phyloP scores from a whole-genome alignment of 2,888 invertebrate genomes.

The Smittia aterrima region DNA sequence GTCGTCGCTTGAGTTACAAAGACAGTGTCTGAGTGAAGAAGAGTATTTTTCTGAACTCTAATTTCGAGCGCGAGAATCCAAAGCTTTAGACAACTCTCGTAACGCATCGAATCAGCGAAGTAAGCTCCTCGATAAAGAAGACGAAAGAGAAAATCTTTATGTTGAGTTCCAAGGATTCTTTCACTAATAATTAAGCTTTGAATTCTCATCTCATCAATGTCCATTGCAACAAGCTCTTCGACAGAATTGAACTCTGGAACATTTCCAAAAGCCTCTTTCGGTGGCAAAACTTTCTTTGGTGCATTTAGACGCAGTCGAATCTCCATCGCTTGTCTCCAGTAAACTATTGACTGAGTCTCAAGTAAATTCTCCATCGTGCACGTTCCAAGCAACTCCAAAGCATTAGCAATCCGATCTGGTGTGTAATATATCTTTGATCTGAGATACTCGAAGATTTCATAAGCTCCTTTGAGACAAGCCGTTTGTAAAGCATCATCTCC shows the following conservation, averaged over 20 bases:
- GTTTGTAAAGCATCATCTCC: constrained; percentile 88
- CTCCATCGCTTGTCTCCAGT: constrained; percentile 78
- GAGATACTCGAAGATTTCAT: constrained; percentile 69
- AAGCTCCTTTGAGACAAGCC: constrained; percentile 77
- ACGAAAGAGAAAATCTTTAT: constrained; percentile 83
- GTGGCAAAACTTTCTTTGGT: constrained; percentile 60
- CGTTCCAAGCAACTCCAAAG: constrained; percentile 81
- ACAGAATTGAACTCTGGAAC: constrained; percentile 70
- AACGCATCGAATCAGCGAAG: constrained; percentile 69
- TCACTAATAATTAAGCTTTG: constrained; percentile 86
- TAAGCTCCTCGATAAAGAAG: constrained; percentile 72
- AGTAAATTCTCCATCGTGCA: constrained; percentile 53
- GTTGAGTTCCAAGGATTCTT: constrained; percentile 78
- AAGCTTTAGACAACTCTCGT: constrained; percentile 81
- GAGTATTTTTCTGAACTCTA: constrained; percentile 74
- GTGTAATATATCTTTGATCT: constrained; percentile 62
- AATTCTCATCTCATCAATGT: constrained; percentile 81
- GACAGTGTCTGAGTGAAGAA: constrained; percentile 75
- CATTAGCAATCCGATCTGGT: constrained; percentile 73
- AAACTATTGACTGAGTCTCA: constrained; percentile 54
- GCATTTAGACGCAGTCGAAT: constrained; percentile 56
- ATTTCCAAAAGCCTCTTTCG: constrained; percentile 64
- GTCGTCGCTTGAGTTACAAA: constrained; percentile 85
- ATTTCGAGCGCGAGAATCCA: constrained; percentile 82
- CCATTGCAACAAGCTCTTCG: constrained; percentile 72